Evolutionary conservation across 1,140 invertebrate genomes (phyloP).

Genomic region (Diorhabda carinulata): DNA sequence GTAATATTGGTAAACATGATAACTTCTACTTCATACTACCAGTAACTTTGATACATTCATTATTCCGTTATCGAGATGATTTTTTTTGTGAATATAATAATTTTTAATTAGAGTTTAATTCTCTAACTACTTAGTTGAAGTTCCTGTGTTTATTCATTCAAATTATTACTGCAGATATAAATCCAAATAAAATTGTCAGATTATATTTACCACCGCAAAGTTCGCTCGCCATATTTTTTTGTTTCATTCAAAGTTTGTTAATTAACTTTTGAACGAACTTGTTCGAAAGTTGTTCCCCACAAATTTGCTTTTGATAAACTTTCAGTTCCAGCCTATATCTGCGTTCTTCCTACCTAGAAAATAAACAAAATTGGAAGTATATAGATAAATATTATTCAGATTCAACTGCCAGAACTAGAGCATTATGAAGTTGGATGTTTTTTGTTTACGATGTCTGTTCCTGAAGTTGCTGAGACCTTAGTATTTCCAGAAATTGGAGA

Average conservation of each 20-base stretch:
- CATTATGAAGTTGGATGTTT: slow-evolving; percentile 11
- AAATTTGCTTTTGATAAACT: slow-evolving; percentile 14
- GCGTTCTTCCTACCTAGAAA: neutral
- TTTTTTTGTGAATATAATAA: neutral
- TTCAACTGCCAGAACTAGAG: slow-evolving; percentile 9
- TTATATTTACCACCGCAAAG: slow-evolving; percentile 9
- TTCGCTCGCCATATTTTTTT: neutral
- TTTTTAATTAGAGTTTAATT: slow-evolving; percentile 3
- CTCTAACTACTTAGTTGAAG: neutral
- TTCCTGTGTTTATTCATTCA: neutral
- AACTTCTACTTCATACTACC: too few relatives aligned
- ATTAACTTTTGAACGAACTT: slow-evolving; percentile 11
- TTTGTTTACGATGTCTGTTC: slow-evolving; percentile 13
- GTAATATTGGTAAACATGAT: too few relatives aligned
- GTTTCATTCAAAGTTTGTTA: neutral
- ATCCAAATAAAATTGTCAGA: slow-evolving; percentile 12
- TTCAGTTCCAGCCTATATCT: slow-evolving; percentile 8
- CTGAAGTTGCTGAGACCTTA: slow-evolving; percentile 13
- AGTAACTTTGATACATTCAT: neutral
- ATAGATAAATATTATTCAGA: slow-evolving; percentile 14
- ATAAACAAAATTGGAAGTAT: slow-evolving; percentile 7
- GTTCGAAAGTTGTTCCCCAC: slow-evolving; percentile 4
- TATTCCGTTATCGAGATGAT: neutral
- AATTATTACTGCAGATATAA: slow-evolving; percentile 5
- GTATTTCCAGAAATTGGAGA: slow-evolving; percentile 9